Percentiles rank a stretch among this genome's conserved stretches.
Conservation (phyloP, 2,113 vertebrate genomes). For the Urocitellus parryii region DNA sequence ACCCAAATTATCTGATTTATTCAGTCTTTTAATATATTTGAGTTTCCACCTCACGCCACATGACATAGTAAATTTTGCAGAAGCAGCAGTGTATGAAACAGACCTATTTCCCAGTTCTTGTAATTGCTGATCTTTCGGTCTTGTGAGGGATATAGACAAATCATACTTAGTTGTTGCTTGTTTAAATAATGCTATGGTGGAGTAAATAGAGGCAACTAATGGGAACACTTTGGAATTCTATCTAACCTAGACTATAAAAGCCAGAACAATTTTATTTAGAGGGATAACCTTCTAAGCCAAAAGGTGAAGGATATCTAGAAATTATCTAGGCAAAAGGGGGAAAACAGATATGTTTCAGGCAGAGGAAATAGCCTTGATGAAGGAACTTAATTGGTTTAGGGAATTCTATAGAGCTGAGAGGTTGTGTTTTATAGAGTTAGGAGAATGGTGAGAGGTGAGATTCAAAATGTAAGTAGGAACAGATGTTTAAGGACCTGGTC, state of each 20-base stretch:
- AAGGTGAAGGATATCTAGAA: neutral
- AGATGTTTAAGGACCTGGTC: conserved; percentile 1
- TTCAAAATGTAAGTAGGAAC: neutral
- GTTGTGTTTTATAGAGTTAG: conserved; percentile 21
- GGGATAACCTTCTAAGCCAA: neutral
- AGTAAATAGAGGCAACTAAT: neutral
- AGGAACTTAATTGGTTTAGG: neutral
- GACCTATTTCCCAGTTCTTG: neutral
- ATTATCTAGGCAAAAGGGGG: neutral
- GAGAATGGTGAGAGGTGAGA: neutral
- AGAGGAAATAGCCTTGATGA: neutral
- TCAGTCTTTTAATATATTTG: conserved; percentile 11
- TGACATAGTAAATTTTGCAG: neutral
- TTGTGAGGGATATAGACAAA: neutral
- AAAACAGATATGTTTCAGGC: neutral
- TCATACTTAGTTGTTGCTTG: neutral
- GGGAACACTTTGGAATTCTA: neutral
- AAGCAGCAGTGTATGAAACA: neutral
- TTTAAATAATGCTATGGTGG: conserved; percentile 1
- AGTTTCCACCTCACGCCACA: neutral
- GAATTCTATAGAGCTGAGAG: neutral
- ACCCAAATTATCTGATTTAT: neutral
- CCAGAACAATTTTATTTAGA: neutral
- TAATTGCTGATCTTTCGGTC: neutral
- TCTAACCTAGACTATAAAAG: neutral